Percentiles rank a stretch among this genome's conserved stretches.
Conservation (phyloP, 2,797 vertebrate genomes). For the Silurus aristotelis region DNA sequence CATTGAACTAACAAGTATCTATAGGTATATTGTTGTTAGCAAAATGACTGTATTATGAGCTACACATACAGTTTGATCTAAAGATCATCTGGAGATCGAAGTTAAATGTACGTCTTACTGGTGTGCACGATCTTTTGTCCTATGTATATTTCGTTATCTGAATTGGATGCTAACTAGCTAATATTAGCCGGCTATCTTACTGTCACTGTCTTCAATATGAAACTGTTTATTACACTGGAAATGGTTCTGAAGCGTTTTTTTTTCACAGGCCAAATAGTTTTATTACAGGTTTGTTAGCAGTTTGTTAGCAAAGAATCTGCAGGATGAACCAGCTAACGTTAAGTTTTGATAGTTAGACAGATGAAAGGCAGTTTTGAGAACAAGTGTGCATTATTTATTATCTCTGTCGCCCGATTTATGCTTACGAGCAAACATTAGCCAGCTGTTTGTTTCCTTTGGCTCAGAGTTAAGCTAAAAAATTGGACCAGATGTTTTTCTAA, state of each 20-base stretch:
- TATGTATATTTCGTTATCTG: neutral
- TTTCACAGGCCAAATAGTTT: neutral
- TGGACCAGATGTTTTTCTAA: neutral
- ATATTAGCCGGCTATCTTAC: neutral
- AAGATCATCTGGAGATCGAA: neutral
- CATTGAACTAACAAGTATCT: neutral
- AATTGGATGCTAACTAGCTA: neutral
- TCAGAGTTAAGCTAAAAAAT: neutral
- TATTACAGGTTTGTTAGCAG: neutral
- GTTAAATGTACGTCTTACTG: neutral
- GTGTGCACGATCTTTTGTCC: neutral
- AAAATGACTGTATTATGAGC: neutral
- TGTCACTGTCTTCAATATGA: neutral
- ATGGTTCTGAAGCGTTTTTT: neutral
- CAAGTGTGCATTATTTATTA: neutral
- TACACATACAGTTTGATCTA: no score
- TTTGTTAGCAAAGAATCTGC: neutral
- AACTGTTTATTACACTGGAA: neutral
- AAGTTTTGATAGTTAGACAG: no score
- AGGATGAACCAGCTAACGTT: neutral
- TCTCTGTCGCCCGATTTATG: neutral
- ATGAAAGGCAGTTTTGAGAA: neutral
- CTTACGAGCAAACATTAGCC: neutral
- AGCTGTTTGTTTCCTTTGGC: neutral
- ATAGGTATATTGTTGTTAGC: neutral